These are phyloP conservation scores for Toxonevra muliebris DNA, from an alignment of 2,888 invertebrate species.

Conservation along the genomic window DNA sequence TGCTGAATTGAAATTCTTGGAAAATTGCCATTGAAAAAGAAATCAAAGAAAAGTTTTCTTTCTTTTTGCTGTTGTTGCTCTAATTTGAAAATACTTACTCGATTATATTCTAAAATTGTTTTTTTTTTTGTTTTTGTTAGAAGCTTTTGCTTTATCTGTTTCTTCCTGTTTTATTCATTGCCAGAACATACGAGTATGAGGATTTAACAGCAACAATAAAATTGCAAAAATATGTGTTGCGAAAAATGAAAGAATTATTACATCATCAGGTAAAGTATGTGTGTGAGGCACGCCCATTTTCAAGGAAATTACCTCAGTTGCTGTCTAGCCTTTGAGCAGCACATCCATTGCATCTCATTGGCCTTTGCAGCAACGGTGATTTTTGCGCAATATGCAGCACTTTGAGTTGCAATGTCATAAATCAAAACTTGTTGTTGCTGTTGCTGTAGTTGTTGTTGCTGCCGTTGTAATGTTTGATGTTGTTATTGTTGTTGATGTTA, in stretches of 20 bases:
- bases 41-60: too few species aligned
- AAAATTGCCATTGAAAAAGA: too few species aligned
- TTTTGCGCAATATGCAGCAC: conserved; percentile 8
- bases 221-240: conserved; percentile 17
- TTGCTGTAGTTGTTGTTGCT: conserved; percentile 25
- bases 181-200: background rate
- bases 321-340: background rate
- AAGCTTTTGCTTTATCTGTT: background rate
- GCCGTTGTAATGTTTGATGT: too few species aligned
- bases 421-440: conserved; percentile 4
- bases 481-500: background rate
- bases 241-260: conserved; percentile 16
- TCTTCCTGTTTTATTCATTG: conserved; percentile 16
- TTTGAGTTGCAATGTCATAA: conserved; percentile 15
- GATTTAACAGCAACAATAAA: conserved; percentile 11
- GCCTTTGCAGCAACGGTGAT: background rate
- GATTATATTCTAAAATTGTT: background rate
- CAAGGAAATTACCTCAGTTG: conserved; percentile 19
- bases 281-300: conserved; percentile 27
- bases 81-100: conserved; percentile 16
- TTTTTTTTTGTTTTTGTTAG: background rate
- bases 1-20: background rate
- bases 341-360: background rate
- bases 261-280: conserved; percentile 27
- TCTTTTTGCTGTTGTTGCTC: conserved; percentile 18